phyloP scores from a whole-genome alignment of 2,113 vertebrate genomes.

The Hyperopisus bebe region DNA sequence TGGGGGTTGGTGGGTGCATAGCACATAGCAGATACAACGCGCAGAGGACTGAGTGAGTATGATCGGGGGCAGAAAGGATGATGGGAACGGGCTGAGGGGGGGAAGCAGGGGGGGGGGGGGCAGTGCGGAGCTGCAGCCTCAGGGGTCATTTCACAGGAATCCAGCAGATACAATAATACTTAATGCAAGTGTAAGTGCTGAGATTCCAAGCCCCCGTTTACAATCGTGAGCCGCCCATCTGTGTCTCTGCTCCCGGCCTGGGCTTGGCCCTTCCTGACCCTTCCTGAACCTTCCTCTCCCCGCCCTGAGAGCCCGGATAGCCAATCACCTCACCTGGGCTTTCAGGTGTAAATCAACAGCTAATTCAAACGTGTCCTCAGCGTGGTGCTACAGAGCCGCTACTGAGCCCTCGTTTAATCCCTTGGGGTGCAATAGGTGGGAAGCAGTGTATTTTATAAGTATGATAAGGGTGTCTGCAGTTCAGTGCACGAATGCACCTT shows the following conservation, averaged over 20 bases:
- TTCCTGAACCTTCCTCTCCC: not conserved
- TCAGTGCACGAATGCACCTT: not conserved
- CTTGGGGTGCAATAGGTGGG: not conserved
- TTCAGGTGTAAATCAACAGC: not conserved
- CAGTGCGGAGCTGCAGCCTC: not conserved
- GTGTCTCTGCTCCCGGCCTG: not conserved
- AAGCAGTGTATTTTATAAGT: not conserved
- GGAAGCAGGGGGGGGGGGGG: not conserved
- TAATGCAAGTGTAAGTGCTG: not conserved
- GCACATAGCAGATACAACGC: not conserved
- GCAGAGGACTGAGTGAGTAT: not conserved
- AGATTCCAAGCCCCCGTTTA: not conserved
- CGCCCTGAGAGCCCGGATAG: not conserved
- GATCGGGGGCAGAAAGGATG: not conserved
- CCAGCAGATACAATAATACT: not conserved
- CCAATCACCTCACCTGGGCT: not conserved
- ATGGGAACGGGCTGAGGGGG: not conserved
- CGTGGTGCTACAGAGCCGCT: not conserved
- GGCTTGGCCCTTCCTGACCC: not conserved
- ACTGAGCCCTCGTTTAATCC: not conserved
- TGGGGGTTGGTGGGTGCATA: not conserved
- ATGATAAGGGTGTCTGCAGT: not conserved
- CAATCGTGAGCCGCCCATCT: not conserved
- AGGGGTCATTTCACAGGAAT: not conserved
- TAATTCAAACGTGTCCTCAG: not conserved